A percentile compares a stretch with the other conserved stretches of the same genome.
Evolutionary conservation across 2,888 invertebrate species (phyloP).

Genomic region (Zelleria hepariella): DNA sequence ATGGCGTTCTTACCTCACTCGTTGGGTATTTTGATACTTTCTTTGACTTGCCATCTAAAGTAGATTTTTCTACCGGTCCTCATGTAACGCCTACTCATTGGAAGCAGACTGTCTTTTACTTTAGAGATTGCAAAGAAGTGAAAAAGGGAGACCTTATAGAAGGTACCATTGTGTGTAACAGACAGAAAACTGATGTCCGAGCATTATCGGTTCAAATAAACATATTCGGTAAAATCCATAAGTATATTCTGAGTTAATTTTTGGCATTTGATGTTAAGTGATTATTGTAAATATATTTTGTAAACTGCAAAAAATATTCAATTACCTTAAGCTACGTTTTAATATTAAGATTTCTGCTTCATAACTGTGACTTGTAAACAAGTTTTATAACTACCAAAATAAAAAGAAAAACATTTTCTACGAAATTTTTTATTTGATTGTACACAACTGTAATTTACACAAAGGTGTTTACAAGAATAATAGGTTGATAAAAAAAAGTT

Average conservation of each 20-base stretch:
- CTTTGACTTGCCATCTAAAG: conserved; percentile 79
- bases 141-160: conserved; percentile 74
- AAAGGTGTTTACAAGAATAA: conserved; percentile 23
- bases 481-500: not conserved
- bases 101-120: conserved; percentile 93
- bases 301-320: not conserved
- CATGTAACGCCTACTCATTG: conserved; percentile 85
- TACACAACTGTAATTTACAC: conserved; percentile 54
- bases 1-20: conserved; percentile 82
- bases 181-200: conserved; percentile 81
- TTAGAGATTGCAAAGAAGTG: conserved; percentile 80
- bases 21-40: conserved; percentile 94
- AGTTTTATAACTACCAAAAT: not conserved
- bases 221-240: conserved; percentile 73
- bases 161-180: conserved; percentile 81
- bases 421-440: conserved; percentile 65
- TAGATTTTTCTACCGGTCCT: conserved; percentile 86
- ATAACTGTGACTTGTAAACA: not conserved
- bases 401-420: conserved; percentile 47
- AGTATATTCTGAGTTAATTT: conserved; percentile 75
- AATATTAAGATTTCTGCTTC: not conserved
- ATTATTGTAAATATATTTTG: not conserved
- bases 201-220: conserved; percentile 80
- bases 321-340: not conserved
- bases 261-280: not conserved